These are phyloP conservation scores for Pseudopleuronectes americanus DNA, from an alignment of 2,797 vertebrate genomes.

Conservation along the genomic window DNA sequence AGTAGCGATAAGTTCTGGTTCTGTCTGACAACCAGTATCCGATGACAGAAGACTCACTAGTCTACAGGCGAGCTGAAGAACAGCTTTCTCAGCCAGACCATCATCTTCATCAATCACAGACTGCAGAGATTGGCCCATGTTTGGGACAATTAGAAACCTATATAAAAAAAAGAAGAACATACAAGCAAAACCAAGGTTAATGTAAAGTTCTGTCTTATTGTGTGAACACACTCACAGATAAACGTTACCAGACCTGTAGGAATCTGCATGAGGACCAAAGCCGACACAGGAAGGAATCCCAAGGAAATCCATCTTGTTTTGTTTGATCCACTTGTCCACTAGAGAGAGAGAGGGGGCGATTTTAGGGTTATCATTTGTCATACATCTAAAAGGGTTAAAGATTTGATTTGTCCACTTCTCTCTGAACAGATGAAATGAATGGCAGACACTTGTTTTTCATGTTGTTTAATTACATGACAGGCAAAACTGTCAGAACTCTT, in stretches of 20 bases:
- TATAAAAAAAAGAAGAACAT: slow-evolving; percentile 51
- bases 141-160: slow-evolving; percentile 93
- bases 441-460: background rate
- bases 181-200: background rate
- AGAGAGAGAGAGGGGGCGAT: background rate
- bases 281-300: slow-evolving; percentile 90
- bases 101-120: slow-evolving; percentile 78
- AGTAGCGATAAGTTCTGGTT: background rate
- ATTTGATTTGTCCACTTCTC: background rate
- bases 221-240: slow-evolving; percentile 1
- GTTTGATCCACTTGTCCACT: slow-evolving; percentile 95
- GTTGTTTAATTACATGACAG: background rate
- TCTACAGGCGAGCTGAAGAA: slow-evolving; percentile 87
- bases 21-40: background rate
- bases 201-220: background rate
- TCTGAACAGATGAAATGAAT: background rate
- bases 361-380: background rate
- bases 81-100: slow-evolving; percentile 78
- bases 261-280: slow-evolving; percentile 88
- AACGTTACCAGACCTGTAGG: slow-evolving; percentile 86
- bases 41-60: slow-evolving; percentile 79
- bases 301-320: slow-evolving; percentile 81
- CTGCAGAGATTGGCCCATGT: slow-evolving; percentile 88
- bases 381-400: too few relatives aligned
- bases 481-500: background rate